phyloP scores from a whole-genome alignment of 2,888 invertebrate species.

The Geotrupes spiniger region DNA sequence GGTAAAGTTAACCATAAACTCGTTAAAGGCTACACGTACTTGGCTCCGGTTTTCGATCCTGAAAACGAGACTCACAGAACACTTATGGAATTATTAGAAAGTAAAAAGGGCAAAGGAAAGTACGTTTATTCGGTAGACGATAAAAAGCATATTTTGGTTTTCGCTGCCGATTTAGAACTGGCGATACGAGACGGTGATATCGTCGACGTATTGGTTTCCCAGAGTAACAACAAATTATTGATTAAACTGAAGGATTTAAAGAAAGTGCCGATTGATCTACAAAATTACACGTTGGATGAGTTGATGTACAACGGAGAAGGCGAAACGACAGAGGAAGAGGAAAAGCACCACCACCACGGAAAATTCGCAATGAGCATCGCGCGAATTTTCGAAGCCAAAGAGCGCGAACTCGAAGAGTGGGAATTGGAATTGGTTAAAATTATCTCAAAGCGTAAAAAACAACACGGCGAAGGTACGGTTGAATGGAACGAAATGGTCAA shows the following conservation, averaged over 20 bases:
- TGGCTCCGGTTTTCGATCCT: constrained; percentile 69
- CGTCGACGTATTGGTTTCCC: constrained; percentile 72
- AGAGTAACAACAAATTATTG: constrained; percentile 71
- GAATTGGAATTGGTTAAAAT: constrained; percentile 49
- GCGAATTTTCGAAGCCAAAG: constrained; percentile 76
- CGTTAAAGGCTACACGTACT: constrained; percentile 69
- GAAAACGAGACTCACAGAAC: constrained; percentile 63
- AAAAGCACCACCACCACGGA: constrained; percentile 50
- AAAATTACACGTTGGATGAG: constrained; percentile 26
- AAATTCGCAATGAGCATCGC: constrained; percentile 64
- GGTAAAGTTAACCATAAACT: constrained; percentile 66
- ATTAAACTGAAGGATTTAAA: constrained; percentile 71
- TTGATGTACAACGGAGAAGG: constrained; percentile 70
- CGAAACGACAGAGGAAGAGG: constrained; percentile 59
- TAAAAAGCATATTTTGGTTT: constrained; percentile 70
- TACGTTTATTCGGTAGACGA: constrained; percentile 77
- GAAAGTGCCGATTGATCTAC: constrained; percentile 62
- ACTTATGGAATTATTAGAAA: constrained; percentile 60
- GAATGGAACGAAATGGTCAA: constrained; percentile 63
- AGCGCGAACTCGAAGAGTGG: constrained; percentile 66
- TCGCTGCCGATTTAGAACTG: constrained; percentile 70
- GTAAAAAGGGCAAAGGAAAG: constrained; percentile 58
- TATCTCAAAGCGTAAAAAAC: constrained; percentile 43
- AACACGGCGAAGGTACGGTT: constrained; percentile 46
- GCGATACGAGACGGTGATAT: constrained; percentile 77